Evolutionary conservation across 2,113 vertebrate genomes (phyloP).

Genomic region (Ciconia stormi): DNA sequence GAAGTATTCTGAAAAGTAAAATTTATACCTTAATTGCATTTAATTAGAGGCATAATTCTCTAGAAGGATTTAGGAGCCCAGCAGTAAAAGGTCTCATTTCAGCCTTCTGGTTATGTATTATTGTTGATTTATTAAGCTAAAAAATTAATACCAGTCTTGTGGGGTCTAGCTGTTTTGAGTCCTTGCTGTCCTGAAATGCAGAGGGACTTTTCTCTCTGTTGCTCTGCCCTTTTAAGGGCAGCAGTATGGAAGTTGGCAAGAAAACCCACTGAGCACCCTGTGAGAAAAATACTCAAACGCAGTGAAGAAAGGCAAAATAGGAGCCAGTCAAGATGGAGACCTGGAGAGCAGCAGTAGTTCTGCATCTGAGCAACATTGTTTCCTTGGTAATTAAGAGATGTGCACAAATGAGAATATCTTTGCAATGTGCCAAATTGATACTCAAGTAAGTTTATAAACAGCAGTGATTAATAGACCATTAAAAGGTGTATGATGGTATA

Average conservation of each 20-base stretch:
- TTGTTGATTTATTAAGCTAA: slow-evolving; percentile 36
- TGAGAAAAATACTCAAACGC: slow-evolving; percentile 39
- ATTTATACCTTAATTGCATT: neutral
- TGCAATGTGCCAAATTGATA: neutral
- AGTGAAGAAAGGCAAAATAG: slow-evolving; percentile 18
- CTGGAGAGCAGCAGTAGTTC: neutral
- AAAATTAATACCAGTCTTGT: slow-evolving; percentile 17
- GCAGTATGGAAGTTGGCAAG: slow-evolving; percentile 53
- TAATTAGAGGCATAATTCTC: neutral
- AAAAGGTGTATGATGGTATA: neutral
- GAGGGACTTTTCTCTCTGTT: slow-evolving; percentile 40
- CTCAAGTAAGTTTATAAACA: neutral
- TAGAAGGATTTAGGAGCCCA: neutral
- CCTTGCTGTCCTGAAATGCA: slow-evolving; percentile 34
- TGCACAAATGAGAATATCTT: neutral
- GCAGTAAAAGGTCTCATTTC: neutral
- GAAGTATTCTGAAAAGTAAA: neutral
- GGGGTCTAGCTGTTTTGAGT: slow-evolving; percentile 31
- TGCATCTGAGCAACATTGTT: neutral
- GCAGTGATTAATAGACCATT: neutral
- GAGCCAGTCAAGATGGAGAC: neutral
- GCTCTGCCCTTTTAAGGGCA: slow-evolving; percentile 61
- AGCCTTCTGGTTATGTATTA: neutral
- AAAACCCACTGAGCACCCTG: slow-evolving; percentile 24
- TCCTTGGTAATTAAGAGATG: neutral